phyloP scores from a whole-genome alignment of 2,888 invertebrate species.

The Oxyteleia sp. region DNA sequence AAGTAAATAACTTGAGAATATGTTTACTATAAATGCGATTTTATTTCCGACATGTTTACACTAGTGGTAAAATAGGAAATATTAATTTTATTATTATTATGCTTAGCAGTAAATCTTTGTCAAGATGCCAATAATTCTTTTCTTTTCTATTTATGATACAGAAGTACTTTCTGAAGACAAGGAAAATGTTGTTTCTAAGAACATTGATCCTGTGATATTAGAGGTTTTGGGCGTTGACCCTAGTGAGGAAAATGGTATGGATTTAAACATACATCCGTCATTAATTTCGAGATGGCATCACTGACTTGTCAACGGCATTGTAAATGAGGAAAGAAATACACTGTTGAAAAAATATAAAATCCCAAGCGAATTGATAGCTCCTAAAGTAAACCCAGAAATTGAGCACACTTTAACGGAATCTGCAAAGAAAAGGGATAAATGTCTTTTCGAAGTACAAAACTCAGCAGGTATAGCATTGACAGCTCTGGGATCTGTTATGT shows the following conservation, averaged over 20 bases:
- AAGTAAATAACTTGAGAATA: too few relatives aligned
- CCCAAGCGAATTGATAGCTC: constrained; percentile 38
- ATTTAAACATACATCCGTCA: constrained; percentile 45
- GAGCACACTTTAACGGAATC: constrained; percentile 52
- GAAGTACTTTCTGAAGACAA: not conserved
- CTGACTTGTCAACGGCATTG: constrained; percentile 29
- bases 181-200: not conserved
- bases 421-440: constrained; percentile 60
- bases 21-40: too few relatives aligned
- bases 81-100: not conserved
- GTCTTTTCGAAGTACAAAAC: constrained; percentile 57
- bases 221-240: constrained; percentile 48
- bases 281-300: constrained; percentile 41
- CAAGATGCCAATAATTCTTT: too few relatives aligned
- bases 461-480: constrained; percentile 44
- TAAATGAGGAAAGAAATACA: constrained; percentile 40
- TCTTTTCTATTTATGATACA: not conserved
- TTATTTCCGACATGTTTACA: not conserved
- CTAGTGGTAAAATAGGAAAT: not conserved
- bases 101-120: too few relatives aligned
- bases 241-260: constrained; percentile 16
- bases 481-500: constrained; percentile 37
- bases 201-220: constrained; percentile 4
- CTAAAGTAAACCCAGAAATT: constrained; percentile 64
- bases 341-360: constrained; percentile 55